Evolutionary conservation across 2,888 invertebrate genomes (phyloP), one percentile per base, ranked within the genome.

Genomic region (Pseudoips prasinana): DNA sequence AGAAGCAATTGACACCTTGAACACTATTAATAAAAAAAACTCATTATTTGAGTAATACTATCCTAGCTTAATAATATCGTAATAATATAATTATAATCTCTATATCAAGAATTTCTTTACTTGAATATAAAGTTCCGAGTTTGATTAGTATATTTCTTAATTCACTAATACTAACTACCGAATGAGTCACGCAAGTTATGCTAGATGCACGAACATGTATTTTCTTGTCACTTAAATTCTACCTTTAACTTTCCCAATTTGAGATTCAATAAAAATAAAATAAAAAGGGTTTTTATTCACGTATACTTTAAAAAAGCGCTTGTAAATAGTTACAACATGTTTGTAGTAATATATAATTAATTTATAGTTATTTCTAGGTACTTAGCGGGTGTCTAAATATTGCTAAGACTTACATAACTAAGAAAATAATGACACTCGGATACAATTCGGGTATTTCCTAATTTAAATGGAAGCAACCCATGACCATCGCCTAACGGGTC

Each of bases 341-440:
- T 2, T 14, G 14, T 9, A 22, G 5, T 22, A 22, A 22, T 22
- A 22, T n/a, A n/a, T n/a, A 5, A 8, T 8, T 22, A 8, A 8
- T 9, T 22, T 5, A 22, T 8, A 22, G 8, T 22, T 8, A n/a
- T 14, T 14, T 3, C 14, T 14, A 14, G 14, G 2, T 14, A 14
- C 5, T 14, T 3, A 14, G 2, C 5, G 14, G 5, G 14, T 2
- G 2, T 14, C 14, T 14, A 14, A 14, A 14, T 14, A 14, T n/a
- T n/a, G 5, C 14, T 14, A 14, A 14, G 14, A 14, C 14, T 14
- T 14, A 14, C 5, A 14, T 2, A 14, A 14, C 14, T 14, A 14
- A 14, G 14, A 14, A 56, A 54, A 1, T 52, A 31, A 39, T 56
- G 58, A 18, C 46, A 52, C 8, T 54, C 52, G 6, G 54, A 40